phyloP scores from a whole-genome alignment of 2,113 vertebrate species.

The Eupsittula cactorum region DNA sequence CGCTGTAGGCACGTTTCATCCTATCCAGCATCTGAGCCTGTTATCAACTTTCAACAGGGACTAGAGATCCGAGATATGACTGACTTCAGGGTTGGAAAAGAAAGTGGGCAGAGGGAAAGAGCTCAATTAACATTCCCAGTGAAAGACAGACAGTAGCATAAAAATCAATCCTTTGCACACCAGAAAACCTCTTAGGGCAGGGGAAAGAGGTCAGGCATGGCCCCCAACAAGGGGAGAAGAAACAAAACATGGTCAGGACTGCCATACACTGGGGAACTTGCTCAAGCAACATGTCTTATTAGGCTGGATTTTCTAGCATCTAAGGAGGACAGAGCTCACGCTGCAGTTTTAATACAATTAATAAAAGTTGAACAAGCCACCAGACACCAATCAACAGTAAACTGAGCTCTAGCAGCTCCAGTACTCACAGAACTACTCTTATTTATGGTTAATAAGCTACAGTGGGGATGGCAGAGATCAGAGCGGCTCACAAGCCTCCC shows the following conservation, averaged over 20 bases:
- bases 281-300: neutral
- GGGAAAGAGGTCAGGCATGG: neutral
- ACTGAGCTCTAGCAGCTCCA: slow-evolving; percentile 4
- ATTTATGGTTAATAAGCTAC: slow-evolving; percentile 48
- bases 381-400: slow-evolving; percentile 31
- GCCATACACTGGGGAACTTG: neutral
- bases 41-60: neutral
- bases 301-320: neutral
- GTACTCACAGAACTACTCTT: neutral
- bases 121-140: neutral
- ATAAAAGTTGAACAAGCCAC: slow-evolving; percentile 51
- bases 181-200: neutral
- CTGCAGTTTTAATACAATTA: slow-evolving; percentile 43
- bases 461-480: slow-evolving; percentile 43
- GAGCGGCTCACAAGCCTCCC: neutral
- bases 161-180: neutral
- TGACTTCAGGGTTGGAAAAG: neutral
- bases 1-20: fast-evolving
- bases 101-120: neutral
- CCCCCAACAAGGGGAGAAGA: neutral
- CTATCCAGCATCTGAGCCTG: neutral
- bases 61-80: neutral
- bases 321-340: neutral
- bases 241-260: neutral
- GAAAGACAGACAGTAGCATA: slow-evolving; percentile 14